Base-by-base conservation (phyloP, 1,140 invertebrate species). In the Bombyx mori region DNA sequence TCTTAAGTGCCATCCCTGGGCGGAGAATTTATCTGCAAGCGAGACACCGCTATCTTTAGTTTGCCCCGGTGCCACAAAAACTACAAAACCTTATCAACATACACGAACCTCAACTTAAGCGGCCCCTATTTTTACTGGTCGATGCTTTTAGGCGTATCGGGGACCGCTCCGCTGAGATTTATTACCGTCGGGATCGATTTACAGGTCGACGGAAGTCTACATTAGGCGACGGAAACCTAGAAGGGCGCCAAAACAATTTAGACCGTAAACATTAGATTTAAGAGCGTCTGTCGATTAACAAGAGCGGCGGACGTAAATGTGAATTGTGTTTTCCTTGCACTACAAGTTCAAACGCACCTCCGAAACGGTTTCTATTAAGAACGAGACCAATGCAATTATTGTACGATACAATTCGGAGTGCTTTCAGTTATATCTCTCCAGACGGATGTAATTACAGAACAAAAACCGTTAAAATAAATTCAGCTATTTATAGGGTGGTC, bases 51-150 rank as follows among this genome's bases (percentile, higher is more conserved):
- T 83, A 85, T 85, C 81, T 78, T 60, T 69, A 66, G 69, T 68
- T 69, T 73, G 73, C 70, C 66, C 69, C 67, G 63, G 60, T 69
- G 68, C 75, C 70, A 86, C 77, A 86, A 86, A 86, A 86, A 86
- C 78, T 76, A 69, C 73, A 62, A 69, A 73, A 73, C 72, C 76
- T 83, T 86, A 83, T 86, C 83, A 77, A 63, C 12, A 49, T 62
- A 86, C 81, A 84, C 72, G 81, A 76, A 82, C 77, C 73, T 78
- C 73, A 69, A 82, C 83, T 86, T 84, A 82, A 72, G 63, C 66
- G 70, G 70, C 51, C 75, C 76, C 73, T 80, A 80, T 82, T 86
- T 82, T 79, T 79, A 77, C 72, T 69, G 70, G 66, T 61, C 70
- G 73, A 77, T 70, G 79, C 80, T 83, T 79, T 82, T 79, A 84